phyloP scores from a whole-genome alignment of 2,113 vertebrate genomes.

The Campylorhamphus procurvoides region DNA sequence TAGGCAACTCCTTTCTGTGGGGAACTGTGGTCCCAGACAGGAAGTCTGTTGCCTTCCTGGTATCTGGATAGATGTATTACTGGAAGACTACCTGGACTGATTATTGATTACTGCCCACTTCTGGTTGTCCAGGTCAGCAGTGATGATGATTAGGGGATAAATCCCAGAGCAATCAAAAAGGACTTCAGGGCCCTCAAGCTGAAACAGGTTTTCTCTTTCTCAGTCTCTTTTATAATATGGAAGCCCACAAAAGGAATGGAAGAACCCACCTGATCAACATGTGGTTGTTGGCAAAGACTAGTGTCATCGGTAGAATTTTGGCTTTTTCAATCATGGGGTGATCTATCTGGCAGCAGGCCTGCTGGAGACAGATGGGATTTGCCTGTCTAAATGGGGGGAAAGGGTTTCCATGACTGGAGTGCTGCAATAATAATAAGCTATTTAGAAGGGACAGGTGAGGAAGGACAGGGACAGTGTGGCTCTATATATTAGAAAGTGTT shows the following conservation, averaged over 20 bases:
- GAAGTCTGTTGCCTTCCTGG: neutral
- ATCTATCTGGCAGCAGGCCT: neutral
- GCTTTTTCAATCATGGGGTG: rapidly evolving
- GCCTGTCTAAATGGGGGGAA: neutral
- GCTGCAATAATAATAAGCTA: neutral
- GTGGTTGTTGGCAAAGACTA: neutral
- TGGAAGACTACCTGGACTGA: neutral
- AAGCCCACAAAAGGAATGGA: neutral
- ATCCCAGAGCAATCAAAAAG: neutral
- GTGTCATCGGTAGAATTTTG: neutral
- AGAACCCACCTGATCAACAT: neutral
- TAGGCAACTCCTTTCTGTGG: neutral
- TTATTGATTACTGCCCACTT: neutral
- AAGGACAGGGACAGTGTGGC: neutral
- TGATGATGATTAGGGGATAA: neutral
- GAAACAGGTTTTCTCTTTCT: neutral
- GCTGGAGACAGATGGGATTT: neutral
- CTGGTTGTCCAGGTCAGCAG: neutral
- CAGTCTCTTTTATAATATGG: neutral
- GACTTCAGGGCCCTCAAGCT: neutral
- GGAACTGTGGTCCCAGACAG: neutral
- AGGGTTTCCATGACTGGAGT: neutral
- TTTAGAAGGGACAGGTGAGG: rapidly evolving
- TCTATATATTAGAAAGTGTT: neutral
- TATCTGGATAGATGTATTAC: neutral